These are phyloP conservation scores for Andrena flavipes DNA, from an alignment of 2,888 invertebrate genomes.

Conservation along the genomic window DNA sequence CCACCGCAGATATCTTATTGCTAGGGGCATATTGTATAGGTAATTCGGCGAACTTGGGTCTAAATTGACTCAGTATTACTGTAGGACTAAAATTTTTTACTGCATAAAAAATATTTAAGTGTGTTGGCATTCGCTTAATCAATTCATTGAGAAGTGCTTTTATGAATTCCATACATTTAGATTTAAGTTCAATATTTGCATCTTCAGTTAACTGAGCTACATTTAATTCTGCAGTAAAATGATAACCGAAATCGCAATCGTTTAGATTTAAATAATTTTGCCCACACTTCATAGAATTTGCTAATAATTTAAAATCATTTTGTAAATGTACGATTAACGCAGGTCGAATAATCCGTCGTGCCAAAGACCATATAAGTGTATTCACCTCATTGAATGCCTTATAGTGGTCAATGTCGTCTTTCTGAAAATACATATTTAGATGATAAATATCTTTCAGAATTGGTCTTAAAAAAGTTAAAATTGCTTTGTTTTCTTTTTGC, in stretches of 20 bases:
- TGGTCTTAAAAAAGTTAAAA: too few relatives aligned
- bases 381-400: not conserved
- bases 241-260: not conserved
- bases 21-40: not conserved
- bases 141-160: not conserved
- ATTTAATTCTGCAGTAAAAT: not conserved
- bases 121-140: conserved; percentile 1
- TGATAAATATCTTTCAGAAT: too few relatives aligned
- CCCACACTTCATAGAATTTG: not conserved
- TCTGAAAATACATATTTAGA: too few relatives aligned
- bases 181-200: not conserved
- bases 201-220: not conserved
- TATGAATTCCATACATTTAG: not conserved
- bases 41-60: not conserved
- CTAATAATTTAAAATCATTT: not conserved
- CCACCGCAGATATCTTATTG: not conserved
- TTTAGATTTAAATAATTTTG: not conserved
- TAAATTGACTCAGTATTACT: not conserved
- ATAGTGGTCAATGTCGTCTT: too few relatives aligned
- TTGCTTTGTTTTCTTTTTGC: too few relatives aligned
- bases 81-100: not conserved
- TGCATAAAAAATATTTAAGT: not conserved
- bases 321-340: not conserved
- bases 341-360: conserved; percentile 1
- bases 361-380: conserved; percentile 3